Conservation (phyloP, 2,113 vertebrate genomes). For the Saccopteryx leptura region DNA sequence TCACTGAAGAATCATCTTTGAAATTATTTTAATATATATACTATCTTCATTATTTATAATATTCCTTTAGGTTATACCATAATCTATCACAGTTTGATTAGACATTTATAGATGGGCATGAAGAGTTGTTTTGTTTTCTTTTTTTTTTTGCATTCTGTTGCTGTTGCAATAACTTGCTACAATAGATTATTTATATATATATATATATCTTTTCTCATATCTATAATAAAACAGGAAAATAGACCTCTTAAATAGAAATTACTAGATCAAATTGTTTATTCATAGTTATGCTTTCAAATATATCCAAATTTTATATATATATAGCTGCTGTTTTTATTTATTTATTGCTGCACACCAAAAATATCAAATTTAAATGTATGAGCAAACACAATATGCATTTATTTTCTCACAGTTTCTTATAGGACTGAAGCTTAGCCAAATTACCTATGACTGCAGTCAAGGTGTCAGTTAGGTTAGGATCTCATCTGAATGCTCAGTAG, state of each 20-base stretch:
- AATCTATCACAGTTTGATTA: not conserved
- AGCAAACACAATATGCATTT: not conserved
- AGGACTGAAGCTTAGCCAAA: not conserved
- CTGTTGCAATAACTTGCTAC: not conserved
- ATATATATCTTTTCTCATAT: not conserved
- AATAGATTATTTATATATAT: not conserved
- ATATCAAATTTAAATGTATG: not conserved
- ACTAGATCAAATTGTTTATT: not conserved
- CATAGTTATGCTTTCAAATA: not conserved
- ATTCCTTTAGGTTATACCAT: not conserved
- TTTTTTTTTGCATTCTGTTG: not conserved
- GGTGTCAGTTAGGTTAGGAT: rapidly evolving
- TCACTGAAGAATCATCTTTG: not conserved
- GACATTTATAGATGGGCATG: not conserved
- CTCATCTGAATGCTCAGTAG: not conserved
- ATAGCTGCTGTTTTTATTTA: not conserved
- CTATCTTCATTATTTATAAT: not conserved
- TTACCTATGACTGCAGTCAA: rapidly evolving
- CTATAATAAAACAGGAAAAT: not conserved
- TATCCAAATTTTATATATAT: not conserved
- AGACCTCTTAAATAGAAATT: not conserved
- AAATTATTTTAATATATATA: not conserved
- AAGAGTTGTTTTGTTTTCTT: not conserved
- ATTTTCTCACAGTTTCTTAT: not conserved
- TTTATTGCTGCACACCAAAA: not conserved